phyloP scores from a whole-genome alignment of 2,797 vertebrate genomes.

The Philypnodon macrostomus region DNA sequence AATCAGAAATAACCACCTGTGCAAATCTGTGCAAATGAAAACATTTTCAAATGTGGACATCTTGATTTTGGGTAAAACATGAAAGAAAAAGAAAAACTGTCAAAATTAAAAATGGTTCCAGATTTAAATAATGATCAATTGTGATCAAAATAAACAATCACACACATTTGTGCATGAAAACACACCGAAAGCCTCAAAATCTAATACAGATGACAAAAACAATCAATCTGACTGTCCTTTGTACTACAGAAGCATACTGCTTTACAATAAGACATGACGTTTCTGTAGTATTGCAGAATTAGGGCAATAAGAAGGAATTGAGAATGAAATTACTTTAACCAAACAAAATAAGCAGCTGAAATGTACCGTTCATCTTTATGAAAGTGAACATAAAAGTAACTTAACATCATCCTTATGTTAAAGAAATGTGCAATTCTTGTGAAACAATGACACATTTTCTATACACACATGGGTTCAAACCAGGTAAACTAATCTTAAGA shows the following conservation, averaged over 20 bases:
- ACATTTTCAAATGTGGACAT: slow-evolving; percentile 25
- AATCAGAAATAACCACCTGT: slow-evolving; percentile 26
- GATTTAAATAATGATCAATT: slow-evolving; percentile 21
- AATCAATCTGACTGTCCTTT: too few relatives aligned
- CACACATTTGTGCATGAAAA: not conserved
- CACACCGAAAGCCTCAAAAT: not conserved
- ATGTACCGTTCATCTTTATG: not conserved
- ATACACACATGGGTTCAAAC: not conserved
- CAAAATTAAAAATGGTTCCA: not conserved
- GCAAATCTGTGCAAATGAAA: slow-evolving; percentile 48
- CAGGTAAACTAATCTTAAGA: not conserved
- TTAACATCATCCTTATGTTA: too few relatives aligned
- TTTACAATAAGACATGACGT: not conserved
- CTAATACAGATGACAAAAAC: too few relatives aligned
- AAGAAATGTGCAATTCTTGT: too few relatives aligned
- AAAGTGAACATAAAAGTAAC: not conserved
- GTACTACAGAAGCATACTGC: not conserved
- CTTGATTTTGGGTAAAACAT: too few relatives aligned
- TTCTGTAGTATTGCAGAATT: not conserved
- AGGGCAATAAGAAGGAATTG: slow-evolving; percentile 2
- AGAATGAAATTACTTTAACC: too few relatives aligned
- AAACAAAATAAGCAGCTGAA: not conserved
- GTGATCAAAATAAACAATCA: slow-evolving; percentile 5
- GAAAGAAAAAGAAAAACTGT: not conserved
- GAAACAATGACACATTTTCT: not conserved